phyloP scores from a whole-genome alignment of 2,113 vertebrate species.

The Poeciliopsis occidentalis region DNA sequence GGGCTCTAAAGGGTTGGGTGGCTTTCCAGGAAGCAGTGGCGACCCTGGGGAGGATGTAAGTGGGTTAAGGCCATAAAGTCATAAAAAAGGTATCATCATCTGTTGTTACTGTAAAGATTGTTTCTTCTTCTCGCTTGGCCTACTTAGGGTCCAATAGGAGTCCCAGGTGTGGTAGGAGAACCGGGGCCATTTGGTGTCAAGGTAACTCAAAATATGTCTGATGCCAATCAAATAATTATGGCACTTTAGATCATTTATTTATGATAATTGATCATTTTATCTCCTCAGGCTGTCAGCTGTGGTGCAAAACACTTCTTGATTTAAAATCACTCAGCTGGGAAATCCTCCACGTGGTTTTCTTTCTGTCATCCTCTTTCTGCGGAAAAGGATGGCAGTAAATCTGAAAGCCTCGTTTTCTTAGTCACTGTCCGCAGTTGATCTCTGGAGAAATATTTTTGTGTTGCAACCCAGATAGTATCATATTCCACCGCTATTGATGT shows the following conservation, averaged over 20 bases:
- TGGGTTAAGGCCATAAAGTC: background rate
- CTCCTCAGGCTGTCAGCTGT: background rate
- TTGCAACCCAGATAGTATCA: background rate
- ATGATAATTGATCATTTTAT: background rate
- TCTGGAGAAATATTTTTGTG: background rate
- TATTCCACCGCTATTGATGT: background rate
- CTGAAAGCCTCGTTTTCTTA: no score
- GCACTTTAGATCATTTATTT: no score
- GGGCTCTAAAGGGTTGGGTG: constrained; percentile 39
- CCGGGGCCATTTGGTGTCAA: constrained; percentile 67
- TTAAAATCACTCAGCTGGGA: background rate
- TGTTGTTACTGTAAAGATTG: background rate
- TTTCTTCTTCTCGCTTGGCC: background rate
- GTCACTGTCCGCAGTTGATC: background rate
- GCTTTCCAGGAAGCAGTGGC: constrained; percentile 69
- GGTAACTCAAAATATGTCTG: constrained; percentile 52
- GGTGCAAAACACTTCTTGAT: background rate
- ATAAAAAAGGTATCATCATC: background rate
- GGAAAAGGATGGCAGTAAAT: no score
- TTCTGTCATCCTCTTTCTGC: no score
- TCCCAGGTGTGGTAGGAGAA: constrained; percentile 59
- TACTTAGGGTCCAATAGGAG: constrained; percentile 65
- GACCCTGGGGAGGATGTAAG: constrained; percentile 75
- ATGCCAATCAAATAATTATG: background rate
- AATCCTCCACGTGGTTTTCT: no score